These are phyloP conservation scores for Cephalopholis sonnerati DNA, from an alignment of 2,113 vertebrate genomes.

Conservation along the genomic window DNA sequence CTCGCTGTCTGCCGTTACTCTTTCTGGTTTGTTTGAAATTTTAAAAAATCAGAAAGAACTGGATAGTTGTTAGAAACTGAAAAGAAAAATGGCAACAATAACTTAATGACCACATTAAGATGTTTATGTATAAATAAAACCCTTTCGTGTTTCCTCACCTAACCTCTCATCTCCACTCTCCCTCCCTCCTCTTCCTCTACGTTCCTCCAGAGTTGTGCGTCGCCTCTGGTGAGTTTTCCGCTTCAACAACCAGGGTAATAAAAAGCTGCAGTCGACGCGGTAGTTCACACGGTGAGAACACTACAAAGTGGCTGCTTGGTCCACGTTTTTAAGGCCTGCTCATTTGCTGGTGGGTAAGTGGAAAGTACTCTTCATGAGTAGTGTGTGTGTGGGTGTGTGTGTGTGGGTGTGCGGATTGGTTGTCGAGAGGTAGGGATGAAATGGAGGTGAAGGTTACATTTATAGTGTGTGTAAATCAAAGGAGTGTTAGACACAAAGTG, in stretches of 20 bases:
- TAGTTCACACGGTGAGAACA: background rate
- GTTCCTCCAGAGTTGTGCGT: background rate
- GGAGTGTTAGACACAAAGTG: conserved; percentile 18
- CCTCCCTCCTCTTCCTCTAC: background rate
- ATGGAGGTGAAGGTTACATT: background rate
- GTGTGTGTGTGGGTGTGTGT: background rate
- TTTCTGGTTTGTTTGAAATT: background rate
- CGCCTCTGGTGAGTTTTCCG: background rate
- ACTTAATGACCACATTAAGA: no score
- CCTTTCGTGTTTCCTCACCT: no score
- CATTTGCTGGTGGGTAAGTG: conserved; percentile 9
- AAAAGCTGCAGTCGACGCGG: background rate
- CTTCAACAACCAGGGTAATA: background rate
- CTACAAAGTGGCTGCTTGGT: background rate
- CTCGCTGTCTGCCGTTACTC: background rate
- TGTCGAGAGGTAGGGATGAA: background rate
- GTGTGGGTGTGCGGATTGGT: background rate
- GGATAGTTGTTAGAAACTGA: background rate
- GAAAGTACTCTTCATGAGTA: background rate
- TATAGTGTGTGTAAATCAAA: conserved; percentile 3
- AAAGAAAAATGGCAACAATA: no score
- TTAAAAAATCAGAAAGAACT: background rate
- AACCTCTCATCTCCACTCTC: background rate
- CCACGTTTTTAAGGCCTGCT: background rate
- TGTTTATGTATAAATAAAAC: background rate